These are phyloP conservation scores for Melinopterus prodromus DNA, from an alignment of 2,888 invertebrate species.

Conservation along the genomic window DNA sequence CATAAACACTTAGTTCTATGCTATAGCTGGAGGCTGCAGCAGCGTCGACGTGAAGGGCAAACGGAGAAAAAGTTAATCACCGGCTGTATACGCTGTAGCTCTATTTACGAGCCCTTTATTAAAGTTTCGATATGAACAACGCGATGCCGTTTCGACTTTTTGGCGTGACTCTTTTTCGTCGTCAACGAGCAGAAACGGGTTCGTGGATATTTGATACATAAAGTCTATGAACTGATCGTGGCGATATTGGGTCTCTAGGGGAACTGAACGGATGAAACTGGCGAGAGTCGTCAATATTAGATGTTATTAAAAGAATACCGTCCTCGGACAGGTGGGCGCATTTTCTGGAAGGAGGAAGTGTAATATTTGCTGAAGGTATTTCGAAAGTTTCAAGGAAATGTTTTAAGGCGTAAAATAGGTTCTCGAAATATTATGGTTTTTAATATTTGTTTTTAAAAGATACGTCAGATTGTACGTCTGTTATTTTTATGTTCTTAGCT, in stretches of 20 bases:
- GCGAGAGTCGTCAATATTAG: not conserved
- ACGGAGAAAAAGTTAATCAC: not conserved
- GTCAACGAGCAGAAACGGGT: no score
- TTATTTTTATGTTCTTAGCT: no score
- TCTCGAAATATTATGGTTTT: no score
- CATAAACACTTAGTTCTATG: not conserved
- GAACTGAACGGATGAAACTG: not conserved
- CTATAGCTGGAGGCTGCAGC: not conserved
- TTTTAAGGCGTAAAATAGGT: no score
- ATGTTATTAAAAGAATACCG: not conserved
- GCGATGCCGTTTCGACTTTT: not conserved
- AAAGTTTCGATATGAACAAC: constrained; percentile 4
- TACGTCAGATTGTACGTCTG: no score
- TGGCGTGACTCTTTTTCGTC: not conserved
- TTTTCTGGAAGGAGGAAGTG: not conserved
- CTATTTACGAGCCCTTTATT: not conserved
- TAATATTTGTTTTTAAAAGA: no score
- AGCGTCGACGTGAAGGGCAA: not conserved
- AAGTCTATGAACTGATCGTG: not conserved
- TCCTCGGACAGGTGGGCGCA: not conserved
- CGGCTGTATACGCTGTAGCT: not conserved
- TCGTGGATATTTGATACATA: not conserved
- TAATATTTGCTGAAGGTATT: not conserved
- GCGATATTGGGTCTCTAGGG: not conserved
- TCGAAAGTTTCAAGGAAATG: no score